These are phyloP conservation scores for Urocynchramus pylzowi DNA, from an alignment of 2,113 vertebrate species.

Conservation along the genomic window DNA sequence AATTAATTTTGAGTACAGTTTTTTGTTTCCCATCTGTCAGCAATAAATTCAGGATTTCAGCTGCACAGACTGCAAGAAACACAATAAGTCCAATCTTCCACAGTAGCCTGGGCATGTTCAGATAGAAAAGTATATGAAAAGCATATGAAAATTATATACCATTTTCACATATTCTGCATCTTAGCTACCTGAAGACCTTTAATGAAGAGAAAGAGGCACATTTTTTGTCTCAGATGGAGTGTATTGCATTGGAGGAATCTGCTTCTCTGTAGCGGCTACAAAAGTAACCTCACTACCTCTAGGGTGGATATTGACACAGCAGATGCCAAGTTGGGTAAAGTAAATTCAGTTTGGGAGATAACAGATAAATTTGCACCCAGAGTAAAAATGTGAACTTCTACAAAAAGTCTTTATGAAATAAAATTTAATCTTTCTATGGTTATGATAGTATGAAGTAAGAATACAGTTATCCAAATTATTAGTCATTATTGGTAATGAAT, in stretches of 20 bases:
- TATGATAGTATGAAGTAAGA: neutral
- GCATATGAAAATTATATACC: accelerated
- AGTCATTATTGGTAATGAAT: neutral
- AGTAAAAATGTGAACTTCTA: neutral
- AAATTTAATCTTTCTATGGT: neutral
- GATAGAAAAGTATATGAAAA: neutral
- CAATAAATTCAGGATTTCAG: neutral
- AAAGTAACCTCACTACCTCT: neutral
- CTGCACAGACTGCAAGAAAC: neutral
- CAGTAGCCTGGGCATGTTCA: neutral
- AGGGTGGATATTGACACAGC: neutral
- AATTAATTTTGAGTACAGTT: neutral
- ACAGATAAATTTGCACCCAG: neutral
- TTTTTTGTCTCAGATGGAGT: neutral
- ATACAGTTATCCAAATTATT: neutral
- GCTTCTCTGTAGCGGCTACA: accelerated
- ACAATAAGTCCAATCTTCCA: neutral
- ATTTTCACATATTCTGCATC: neutral
- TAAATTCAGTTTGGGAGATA: neutral
- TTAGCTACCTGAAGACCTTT: neutral
- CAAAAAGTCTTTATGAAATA: neutral
- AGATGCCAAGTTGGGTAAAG: neutral
- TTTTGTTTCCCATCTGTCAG: neutral
- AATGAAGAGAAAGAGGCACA: neutral
- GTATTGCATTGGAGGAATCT: neutral